Conservation (phyloP, 2,113 vertebrate genomes). For the Myrmecobius fasciatus region DNA sequence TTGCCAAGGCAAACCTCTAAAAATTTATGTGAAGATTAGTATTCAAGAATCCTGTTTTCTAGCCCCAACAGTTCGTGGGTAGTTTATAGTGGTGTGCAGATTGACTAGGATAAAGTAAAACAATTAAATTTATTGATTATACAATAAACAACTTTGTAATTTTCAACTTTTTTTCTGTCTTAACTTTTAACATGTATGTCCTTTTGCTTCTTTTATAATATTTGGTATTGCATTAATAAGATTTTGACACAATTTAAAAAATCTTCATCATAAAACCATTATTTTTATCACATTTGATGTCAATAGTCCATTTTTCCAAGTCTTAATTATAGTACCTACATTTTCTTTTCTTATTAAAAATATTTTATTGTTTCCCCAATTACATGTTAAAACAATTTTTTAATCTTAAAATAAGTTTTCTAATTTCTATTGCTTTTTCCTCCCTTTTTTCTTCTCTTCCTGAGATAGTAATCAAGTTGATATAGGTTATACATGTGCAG, state of each 20-base stretch:
- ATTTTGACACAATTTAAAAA: neutral
- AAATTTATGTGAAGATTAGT: neutral
- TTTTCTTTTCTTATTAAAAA: neutral
- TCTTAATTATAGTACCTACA: neutral
- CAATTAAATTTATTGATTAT: neutral
- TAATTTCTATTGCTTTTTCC: neutral
- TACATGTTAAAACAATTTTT: neutral
- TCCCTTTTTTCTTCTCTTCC: neutral
- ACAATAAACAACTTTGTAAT: neutral
- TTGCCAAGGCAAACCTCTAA: neutral
- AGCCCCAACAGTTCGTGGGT: neutral
- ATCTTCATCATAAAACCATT: neutral
- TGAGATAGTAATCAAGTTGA: neutral
- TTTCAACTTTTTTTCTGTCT: neutral
- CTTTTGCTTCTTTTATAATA: neutral
- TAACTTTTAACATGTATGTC: neutral
- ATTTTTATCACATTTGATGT: neutral
- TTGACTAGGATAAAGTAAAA: neutral
- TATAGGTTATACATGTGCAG: neutral
- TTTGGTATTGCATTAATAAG: neutral
- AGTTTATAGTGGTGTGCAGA: neutral
- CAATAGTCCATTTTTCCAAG: neutral
- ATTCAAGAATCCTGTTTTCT: neutral
- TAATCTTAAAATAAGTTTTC: neutral
- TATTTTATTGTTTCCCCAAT: neutral